phyloP scores from a whole-genome alignment of 2,797 vertebrate genomes.

The Craterocephalus amniculus region DNA sequence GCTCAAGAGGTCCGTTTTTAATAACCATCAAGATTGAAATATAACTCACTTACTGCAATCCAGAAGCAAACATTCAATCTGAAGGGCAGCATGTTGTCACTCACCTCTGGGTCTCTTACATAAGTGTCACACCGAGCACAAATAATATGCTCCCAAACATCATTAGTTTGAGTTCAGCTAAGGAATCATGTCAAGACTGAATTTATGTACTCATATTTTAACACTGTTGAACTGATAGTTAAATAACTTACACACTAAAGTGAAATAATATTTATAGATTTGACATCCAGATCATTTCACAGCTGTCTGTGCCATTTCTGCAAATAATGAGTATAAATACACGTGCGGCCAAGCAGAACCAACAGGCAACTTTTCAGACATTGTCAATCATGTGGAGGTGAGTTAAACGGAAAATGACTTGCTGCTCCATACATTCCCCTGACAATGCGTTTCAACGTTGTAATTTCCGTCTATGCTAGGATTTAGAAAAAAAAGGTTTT shows the following conservation, averaged over 20 bases:
- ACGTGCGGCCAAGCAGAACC: constrained; percentile 12
- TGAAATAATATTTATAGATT: constrained; percentile 19
- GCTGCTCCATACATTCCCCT: background rate
- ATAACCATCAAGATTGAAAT: constrained; percentile 15
- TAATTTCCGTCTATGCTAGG: constrained; percentile 9
- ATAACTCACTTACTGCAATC: background rate
- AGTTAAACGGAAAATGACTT: constrained; percentile 9
- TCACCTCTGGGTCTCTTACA: constrained; percentile 4
- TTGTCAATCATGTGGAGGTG: background rate
- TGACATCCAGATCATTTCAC: background rate
- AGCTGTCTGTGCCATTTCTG: constrained; percentile 9
- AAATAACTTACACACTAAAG: constrained; percentile 14
- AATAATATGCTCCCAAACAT: constrained; percentile 7
- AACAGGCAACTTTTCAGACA: background rate
- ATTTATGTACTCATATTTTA: constrained; percentile 10
- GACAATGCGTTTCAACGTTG: background rate
- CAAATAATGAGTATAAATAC: constrained; percentile 19
- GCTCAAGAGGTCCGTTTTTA: background rate
- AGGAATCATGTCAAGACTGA: constrained; percentile 10
- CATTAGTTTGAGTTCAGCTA: constrained; percentile 24
- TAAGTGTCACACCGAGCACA: constrained; percentile 5
- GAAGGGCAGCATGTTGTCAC: background rate
- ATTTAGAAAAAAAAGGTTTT: constrained; percentile 24
- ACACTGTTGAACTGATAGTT: background rate
- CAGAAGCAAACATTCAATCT: background rate